Base-by-base conservation (phyloP, 2,113 vertebrate species). In the Caranx ignobilis region DNA sequence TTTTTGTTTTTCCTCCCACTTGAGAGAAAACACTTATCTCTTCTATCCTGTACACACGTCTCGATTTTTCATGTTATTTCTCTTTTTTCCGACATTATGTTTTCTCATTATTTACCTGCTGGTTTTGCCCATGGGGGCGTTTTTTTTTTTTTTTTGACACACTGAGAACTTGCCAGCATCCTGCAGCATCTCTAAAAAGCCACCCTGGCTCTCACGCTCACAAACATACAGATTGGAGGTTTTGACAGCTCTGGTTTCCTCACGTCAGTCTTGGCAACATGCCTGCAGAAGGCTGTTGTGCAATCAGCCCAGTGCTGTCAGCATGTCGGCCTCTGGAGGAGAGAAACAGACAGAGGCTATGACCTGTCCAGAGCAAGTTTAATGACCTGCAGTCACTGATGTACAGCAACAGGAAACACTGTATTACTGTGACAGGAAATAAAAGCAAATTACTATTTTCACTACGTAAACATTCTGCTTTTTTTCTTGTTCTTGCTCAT, bases 271-370 rank as follows among this genome's bases (percentile, higher is more conserved):
- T 56, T 77, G 76, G 63, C 64, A 43, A 35, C 55, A 48, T 59
- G 56, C n/a, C 75, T 56, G 72, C 62, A 64, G 56, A 54, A 48
- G 15, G 72, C 48, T 80, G 67, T 77, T 83, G 77, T 85, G 43
- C 70, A 73, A 82, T 83, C 67, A 66, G 69, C 74, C 71, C 32
- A 68, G 71, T 75, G 77, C 79, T 87, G 83, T 85, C 84, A 81
- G 76, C 26, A 0, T 45, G n/a, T 75, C 34, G 67, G 71, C 26
- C 50, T 81, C 70, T 64, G 57, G 57, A 66, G 50, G 55, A 16
- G 4, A 60, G 64, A 70, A 75, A 60, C 59, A 66, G 75, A 16
- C 16, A 78, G 21, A 52, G 34, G 2, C 6, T 39, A 34, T 63
- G 85, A 84, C 77, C 75, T 72, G 79, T 76, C 77, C 71, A 71